phyloP scores from a whole-genome alignment of 1,140 invertebrate species.

The Formica selysi region DNA sequence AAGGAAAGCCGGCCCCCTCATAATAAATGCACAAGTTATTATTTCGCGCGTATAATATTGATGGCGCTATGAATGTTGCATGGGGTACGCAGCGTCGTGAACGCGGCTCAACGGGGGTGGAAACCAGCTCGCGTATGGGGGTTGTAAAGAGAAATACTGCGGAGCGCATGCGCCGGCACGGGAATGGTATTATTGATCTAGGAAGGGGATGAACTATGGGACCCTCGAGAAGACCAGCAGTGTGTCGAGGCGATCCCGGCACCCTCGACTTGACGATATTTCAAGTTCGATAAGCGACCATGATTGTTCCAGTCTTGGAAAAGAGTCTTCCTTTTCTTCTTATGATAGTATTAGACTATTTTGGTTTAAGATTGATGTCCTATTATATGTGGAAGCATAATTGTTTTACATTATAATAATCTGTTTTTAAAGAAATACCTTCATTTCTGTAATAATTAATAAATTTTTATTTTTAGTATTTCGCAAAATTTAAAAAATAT shows the following conservation, averaged over 20 bases:
- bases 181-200: slow-evolving; percentile 86
- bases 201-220: slow-evolving; percentile 79
- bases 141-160: slow-evolving; percentile 60
- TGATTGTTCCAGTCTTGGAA: slow-evolving; percentile 30
- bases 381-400: not conserved
- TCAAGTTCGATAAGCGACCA: slow-evolving; percentile 58
- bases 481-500: not conserved
- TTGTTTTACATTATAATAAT: not conserved
- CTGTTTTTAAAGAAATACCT: not conserved
- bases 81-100: slow-evolving; percentile 76
- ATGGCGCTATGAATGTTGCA: slow-evolving; percentile 86
- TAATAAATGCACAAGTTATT: slow-evolving; percentile 86
- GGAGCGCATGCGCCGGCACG: slow-evolving; percentile 81
- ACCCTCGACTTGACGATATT: slow-evolving; percentile 68
- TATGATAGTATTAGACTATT: slow-evolving; percentile 6
- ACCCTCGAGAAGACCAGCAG: slow-evolving; percentile 79
- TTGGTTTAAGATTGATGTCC: not conserved
- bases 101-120: slow-evolving; percentile 75
- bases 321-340: slow-evolving; percentile 16
- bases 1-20: slow-evolving; percentile 56
- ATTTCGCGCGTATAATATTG: slow-evolving; percentile 86
- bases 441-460: not conserved
- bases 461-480: not conserved
- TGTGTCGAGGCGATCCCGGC: slow-evolving; percentile 74
- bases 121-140: slow-evolving; percentile 69